phyloP scores from a whole-genome alignment of 1,140 invertebrate genomes.

The Asobara japonica region DNA sequence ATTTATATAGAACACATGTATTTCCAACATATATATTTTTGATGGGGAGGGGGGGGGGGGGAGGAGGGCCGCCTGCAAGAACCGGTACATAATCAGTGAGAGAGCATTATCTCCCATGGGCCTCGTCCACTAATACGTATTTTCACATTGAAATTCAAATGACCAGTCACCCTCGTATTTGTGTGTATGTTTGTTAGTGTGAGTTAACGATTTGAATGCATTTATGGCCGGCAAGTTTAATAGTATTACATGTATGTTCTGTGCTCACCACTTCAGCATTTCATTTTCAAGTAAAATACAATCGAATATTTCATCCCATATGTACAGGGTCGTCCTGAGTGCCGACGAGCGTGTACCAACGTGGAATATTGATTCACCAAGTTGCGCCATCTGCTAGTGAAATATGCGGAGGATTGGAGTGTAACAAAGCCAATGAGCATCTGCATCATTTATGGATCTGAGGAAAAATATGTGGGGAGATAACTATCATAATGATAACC shows the following conservation, averaged over 20 bases:
- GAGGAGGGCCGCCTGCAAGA: background rate
- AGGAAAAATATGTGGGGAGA: too few relatives aligned
- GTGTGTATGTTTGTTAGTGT: background rate
- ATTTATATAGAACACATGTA: too few relatives aligned
- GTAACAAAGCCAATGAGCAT: conserved; percentile 30
- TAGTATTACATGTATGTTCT: conserved; percentile 12
- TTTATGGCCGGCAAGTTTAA: conserved; percentile 15
- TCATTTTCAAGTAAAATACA: conserved; percentile 34
- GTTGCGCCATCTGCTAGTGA: conserved; percentile 42
- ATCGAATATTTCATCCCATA: conserved; percentile 40
- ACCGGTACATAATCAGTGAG: background rate
- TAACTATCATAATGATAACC: too few relatives aligned
- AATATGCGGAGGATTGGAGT: background rate
- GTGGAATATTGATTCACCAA: conserved; percentile 42
- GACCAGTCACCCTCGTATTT: background rate
- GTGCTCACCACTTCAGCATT: conserved; percentile 1
- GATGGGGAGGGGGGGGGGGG: too few relatives aligned
- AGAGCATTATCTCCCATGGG: background rate
- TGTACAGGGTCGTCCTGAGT: conserved; percentile 18
- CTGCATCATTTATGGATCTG: conserved; percentile 8
- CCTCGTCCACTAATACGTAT: background rate
- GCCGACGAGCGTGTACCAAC: conserved; percentile 18
- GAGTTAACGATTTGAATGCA: background rate
- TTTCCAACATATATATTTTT: background rate
- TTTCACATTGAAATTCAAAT: conserved; percentile 4